These are phyloP conservation scores for Stratiomys singularior DNA, from an alignment of 2,888 invertebrate species.

Conservation along the genomic window DNA sequence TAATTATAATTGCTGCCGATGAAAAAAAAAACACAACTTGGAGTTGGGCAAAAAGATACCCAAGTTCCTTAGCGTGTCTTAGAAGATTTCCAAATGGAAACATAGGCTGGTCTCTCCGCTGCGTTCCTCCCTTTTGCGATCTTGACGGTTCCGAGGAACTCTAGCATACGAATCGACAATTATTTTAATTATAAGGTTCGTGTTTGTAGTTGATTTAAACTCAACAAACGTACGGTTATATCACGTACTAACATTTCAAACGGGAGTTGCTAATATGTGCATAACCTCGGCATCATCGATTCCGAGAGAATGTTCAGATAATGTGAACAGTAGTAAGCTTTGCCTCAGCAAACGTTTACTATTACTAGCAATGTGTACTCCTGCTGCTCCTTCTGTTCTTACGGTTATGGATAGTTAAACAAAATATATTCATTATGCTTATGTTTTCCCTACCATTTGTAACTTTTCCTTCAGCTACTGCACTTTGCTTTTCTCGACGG, in stretches of 20 bases:
- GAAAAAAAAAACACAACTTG: too few species aligned
- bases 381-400: not conserved
- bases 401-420: constrained; percentile 7
- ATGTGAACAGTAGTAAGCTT: not conserved
- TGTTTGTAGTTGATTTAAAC: constrained; percentile 18
- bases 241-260: not conserved
- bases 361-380: too few species aligned
- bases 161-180: not conserved
- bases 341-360: not conserved
- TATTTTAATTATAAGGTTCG: constrained; percentile 34
- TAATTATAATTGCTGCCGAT: too few species aligned
- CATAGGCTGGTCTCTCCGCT: too few species aligned
- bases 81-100: not conserved
- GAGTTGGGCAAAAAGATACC: too few species aligned
- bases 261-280: not conserved
- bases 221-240: not conserved
- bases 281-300: constrained; percentile 3
- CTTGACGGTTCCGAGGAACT: not conserved
- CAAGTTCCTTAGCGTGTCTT: not conserved
- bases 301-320: not conserved
- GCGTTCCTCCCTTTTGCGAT: not conserved
- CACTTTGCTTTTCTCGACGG: too few species aligned
- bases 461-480: too few species aligned
- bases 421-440: not conserved
- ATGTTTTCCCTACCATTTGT: too few species aligned